Percentiles rank a stretch among this genome's conserved stretches.
Evolutionary conservation across 2,113 vertebrate species (phyloP).

Genomic region (Bambusicola thoracicus): DNA sequence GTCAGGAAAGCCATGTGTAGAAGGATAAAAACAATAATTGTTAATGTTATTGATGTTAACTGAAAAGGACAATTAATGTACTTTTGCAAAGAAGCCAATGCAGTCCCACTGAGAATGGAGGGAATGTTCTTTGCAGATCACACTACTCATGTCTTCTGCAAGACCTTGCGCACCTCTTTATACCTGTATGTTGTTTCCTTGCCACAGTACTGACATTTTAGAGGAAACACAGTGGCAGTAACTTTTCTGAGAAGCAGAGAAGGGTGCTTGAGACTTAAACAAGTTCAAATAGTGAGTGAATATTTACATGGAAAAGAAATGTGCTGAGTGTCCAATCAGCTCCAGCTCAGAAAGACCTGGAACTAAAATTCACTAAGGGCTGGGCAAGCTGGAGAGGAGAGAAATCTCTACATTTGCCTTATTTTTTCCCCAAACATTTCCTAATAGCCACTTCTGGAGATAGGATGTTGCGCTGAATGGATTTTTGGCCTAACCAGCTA

Average conservation of each 20-base stretch:
- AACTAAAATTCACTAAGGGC: neutral
- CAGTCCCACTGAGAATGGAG: neutral
- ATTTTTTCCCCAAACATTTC: neutral
- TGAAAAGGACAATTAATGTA: neutral
- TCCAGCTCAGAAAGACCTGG: neutral
- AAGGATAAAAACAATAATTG: neutral
- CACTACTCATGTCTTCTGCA: neutral
- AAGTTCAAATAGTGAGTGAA: neutral
- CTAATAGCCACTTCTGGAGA: neutral
- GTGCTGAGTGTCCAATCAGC: neutral
- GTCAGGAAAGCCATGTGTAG: neutral
- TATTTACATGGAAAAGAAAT: neutral
- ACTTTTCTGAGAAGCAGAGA: neutral
- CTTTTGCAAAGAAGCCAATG: neutral
- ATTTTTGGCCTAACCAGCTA: slow-evolving; percentile 2
- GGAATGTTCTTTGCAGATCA: neutral
- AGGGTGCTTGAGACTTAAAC: neutral
- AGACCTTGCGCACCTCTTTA: neutral
- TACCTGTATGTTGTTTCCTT: neutral
- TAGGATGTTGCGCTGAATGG: neutral
- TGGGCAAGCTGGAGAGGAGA: neutral
- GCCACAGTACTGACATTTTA: neutral
- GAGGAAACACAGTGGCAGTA: neutral
- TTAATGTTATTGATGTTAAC: neutral
- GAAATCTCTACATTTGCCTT: neutral